Base-by-base conservation (phyloP, 2,113 vertebrate genomes). In the Sebastes schlegelii region DNA sequence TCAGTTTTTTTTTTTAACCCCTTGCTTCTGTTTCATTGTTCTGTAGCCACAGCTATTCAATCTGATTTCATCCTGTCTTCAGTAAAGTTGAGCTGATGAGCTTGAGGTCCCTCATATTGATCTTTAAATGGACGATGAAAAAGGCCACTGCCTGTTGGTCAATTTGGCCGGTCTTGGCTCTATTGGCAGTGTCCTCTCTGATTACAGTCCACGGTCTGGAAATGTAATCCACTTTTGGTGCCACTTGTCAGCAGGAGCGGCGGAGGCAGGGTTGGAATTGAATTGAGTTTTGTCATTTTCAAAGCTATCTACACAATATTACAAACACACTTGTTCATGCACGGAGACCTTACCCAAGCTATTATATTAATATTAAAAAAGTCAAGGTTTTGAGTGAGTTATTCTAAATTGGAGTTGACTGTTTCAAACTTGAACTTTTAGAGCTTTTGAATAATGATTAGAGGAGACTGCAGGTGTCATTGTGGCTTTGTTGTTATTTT, bases 41-140 rank as follows among this genome's bases (percentile, higher is more conserved):
- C 65, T 77, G 11, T 78, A 78, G 81, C 82, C 71, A 72, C 68
- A 80, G 72, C 81, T 61, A 63, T 86, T 90, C 61, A 79, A 69
- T 87, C 87, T 67, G 45, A 70, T 91, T 91, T 88, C 66, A 82
- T 83, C 82, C 84, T 74, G 73, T 92, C 79, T 77, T 85, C 84
- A 77, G 84, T 77, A 74, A 73, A 85, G 84, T 80, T 90, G 87
- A 89, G 79, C 83, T 88, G 89, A 93, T 90, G 85, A 92, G 88
- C 79, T 90, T 42, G 60, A 85, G 88, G 83, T 85, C 51, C 62
- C 78, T 73, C 58, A 80, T 94, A 93, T 93, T 88, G 92, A 95
- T 95, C 86, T 86, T 86, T 90, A 93, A 91, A 92, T 91, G 87
- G 85, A 91, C 91, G 85, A 92, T 94, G 86, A 93, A 91, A 92